Conservation (phyloP, 1,140 invertebrate genomes). For the Notospermus geniculatus region DNA sequence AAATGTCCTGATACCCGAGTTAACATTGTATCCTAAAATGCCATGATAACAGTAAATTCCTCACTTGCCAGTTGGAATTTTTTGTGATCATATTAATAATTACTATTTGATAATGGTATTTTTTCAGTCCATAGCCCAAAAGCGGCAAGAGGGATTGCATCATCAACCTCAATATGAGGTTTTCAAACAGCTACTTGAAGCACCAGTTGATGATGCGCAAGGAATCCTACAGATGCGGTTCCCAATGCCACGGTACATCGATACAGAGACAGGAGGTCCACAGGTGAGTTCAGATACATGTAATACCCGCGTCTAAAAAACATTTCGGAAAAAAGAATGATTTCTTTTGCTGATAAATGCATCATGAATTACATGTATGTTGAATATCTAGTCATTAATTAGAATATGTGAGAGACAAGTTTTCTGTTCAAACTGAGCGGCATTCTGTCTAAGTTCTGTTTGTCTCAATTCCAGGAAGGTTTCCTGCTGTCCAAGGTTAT, state of each 20-base stretch:
- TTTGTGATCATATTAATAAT: conserved; percentile 8
- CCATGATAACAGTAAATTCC: background rate
- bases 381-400: no score
- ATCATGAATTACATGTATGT: no score
- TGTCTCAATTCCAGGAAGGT: conserved; percentile 71
- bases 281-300: conserved; percentile 62
- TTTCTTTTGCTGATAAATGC: no score
- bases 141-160: conserved; percentile 92
- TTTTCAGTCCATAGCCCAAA: conserved; percentile 88
- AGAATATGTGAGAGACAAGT: no score
- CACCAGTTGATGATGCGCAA: conserved; percentile 95
- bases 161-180: conserved; percentile 96
- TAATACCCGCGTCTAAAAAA: no score
- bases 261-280: conserved; percentile 97
- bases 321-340: no score
- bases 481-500: conserved; percentile 99
- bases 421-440: background rate
- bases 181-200: conserved; percentile 92
- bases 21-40: conserved; percentile 8
- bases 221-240: conserved; percentile 94
- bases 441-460: conserved; percentile 11
- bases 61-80: no score
- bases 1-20: no score
- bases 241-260: conserved; percentile 98
- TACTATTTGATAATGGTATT: background rate